Evolutionary conservation across 2,797 vertebrate species (phyloP), one percentile per base, ranked within the genome.

Genomic region (Gadopsis bispinosus): DNA sequence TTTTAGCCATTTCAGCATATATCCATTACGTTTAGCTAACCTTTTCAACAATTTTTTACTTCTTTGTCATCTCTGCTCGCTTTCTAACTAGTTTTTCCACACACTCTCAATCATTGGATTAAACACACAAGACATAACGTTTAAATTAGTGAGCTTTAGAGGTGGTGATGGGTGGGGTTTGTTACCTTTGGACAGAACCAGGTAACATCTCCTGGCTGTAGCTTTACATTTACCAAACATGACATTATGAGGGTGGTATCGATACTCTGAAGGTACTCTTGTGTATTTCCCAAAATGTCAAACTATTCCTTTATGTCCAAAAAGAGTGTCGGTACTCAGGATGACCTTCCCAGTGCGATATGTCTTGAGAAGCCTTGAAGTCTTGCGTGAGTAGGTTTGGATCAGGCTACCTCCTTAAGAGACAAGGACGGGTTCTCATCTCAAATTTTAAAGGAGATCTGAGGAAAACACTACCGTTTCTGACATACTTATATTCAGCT

Each of bases 371-470:
- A 54, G 55, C 37, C 75, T 53, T 67, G 39, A 73, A 64, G 48
- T 74, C 39, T 59, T 26, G 55, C 54, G 51, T 45, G 56, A 77
- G 74, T 47, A 43, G 17, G 9, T 71, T n/a, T 51, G 59, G 45
- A 75, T 79, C 71, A 53, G 73, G 69, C 71, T 80, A 63, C 87
- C 79, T 86, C 68, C 69, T 63, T 66, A 13, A 75, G 51, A 74
- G 53, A 81, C 58, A 50, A 0, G 1, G 58, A 64, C 1, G 0
- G 55, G 33, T 64, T 69, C 81, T 50, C 31, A 70, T 84, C 1
- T 16, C 12, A 26, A 73, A 70, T 72, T 80, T 35, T 50, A 33
- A 51, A 63, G 65, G 69, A 77, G 56, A 54, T 85, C 43, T 56
- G 59, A 72, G 33, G 53, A 73, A 74, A 62, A 76, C 48, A 39